Conservation (phyloP, 1,140 invertebrate species). For the Drosophila bocki region DNA sequence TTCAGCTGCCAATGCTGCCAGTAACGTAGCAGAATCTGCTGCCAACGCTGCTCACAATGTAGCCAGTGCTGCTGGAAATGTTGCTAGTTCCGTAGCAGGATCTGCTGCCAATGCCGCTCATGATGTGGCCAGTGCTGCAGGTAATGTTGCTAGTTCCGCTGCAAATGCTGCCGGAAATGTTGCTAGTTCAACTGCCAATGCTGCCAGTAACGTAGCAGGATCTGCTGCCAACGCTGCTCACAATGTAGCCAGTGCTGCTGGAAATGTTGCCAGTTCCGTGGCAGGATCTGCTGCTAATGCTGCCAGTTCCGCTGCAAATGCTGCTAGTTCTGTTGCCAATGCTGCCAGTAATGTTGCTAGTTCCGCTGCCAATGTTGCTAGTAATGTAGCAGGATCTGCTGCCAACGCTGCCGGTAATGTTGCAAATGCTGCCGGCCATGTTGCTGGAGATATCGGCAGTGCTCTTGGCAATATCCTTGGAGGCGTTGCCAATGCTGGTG, state of each 20-base stretch:
- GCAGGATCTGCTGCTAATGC: too few relatives aligned
- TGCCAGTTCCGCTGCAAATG: not conserved
- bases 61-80: not conserved
- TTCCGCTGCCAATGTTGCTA: slow-evolving; percentile 9
- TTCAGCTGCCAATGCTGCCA: not conserved
- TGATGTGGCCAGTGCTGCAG: slow-evolving; percentile 16
- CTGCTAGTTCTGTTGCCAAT: not conserved
- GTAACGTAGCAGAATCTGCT: not conserved
- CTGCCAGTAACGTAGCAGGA: slow-evolving; percentile 17
- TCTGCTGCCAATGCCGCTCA: slow-evolving; percentile 20
- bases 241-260: not conserved
- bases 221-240: slow-evolving; percentile 19
- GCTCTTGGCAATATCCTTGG: slow-evolving; percentile 5
- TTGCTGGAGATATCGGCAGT: slow-evolving; percentile 3
- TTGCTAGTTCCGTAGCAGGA: not conserved
- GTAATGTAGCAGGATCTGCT: not conserved
- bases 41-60: not conserved
- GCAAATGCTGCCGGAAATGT: slow-evolving; percentile 8
- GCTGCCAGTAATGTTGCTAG: not conserved
- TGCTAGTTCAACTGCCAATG: not conserved
- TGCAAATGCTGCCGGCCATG: slow-evolving; percentile 1
- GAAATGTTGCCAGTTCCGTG: not conserved
- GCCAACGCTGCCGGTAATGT: slow-evolving; percentile 18
- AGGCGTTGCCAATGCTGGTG: not conserved
- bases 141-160: slow-evolving; percentile 8